A percentile compares a stretch with the other conserved stretches of the same genome.
Evolutionary conservation across 2,113 vertebrate genomes (phyloP).

Genomic region (Crotalus viridis): DNA sequence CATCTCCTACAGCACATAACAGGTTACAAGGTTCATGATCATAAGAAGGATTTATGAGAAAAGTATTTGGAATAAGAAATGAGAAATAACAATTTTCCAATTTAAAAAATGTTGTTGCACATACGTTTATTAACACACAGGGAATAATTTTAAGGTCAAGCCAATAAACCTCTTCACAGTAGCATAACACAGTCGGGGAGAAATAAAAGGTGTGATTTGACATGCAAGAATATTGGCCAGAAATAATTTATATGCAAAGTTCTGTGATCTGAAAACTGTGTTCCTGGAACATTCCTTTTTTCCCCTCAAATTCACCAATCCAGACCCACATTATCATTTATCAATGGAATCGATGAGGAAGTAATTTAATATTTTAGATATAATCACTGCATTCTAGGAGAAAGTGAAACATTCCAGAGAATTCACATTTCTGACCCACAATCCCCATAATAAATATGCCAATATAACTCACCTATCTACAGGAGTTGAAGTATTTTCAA

Average conservation of each 20-base stretch:
- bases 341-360: neutral
- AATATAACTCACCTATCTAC: conserved; percentile 86
- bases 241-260: neutral
- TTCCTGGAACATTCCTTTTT: neutral
- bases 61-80: neutral
- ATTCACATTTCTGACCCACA: neutral
- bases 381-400: neutral
- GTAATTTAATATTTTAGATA: neutral
- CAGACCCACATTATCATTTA: neutral
- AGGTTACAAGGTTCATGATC: neutral
- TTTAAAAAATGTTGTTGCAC: neutral
- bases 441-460: conserved; percentile 17
- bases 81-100: neutral
- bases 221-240: neutral
- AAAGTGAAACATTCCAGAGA: neutral
- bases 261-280: neutral
- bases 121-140: neutral
- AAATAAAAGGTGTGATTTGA: neutral
- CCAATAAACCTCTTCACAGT: neutral
- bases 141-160: neutral
- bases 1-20: neutral
- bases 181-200: neutral
- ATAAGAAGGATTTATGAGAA: neutral
- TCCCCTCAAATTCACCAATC: neutral
- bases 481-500: conserved; percentile 95